These are phyloP conservation scores for Drosophila hamatofila DNA, from an alignment of 2,888 invertebrate genomes.

Conservation along the genomic window DNA sequence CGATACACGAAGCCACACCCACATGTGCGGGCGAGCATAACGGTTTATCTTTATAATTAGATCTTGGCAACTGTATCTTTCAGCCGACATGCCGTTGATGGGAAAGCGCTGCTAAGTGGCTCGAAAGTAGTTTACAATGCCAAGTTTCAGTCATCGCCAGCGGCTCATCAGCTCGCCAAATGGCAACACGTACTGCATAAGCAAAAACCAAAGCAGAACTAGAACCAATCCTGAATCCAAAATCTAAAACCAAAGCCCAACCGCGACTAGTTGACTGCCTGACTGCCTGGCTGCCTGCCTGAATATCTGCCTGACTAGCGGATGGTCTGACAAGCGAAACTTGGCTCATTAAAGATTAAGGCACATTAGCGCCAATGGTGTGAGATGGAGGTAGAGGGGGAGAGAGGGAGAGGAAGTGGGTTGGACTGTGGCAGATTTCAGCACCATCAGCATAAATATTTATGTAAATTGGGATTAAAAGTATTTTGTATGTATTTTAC, in stretches of 20 bases:
- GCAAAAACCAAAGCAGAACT: conserved; percentile 21
- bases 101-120: conserved; percentile 16
- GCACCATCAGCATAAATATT: conserved; percentile 77
- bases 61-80: conserved; percentile 53
- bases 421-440: conserved; percentile 44
- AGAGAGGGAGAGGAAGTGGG: background rate
- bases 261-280: conserved; percentile 43
- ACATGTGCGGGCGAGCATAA: conserved; percentile 33
- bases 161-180: conserved; percentile 34
- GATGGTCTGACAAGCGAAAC: conserved; percentile 57
- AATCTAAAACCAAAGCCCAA: conserved; percentile 26
- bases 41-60: conserved; percentile 73
- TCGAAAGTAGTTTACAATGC: conserved; percentile 62
- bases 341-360: conserved; percentile 80
- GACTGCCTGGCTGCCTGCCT: conserved; percentile 30
- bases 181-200: conserved; percentile 52
- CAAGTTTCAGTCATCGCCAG: conserved; percentile 31
- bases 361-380: conserved; percentile 72
- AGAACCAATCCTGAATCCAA: conserved; percentile 17
- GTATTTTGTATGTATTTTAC: conserved; percentile 68
- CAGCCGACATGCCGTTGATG: conserved; percentile 32
- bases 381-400: conserved; percentile 17
- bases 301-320: conserved; percentile 7
- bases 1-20: background rate
- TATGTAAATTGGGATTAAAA: conserved; percentile 78